phyloP scores from a whole-genome alignment of 1,140 invertebrate species.

The Orchesella cincta region DNA sequence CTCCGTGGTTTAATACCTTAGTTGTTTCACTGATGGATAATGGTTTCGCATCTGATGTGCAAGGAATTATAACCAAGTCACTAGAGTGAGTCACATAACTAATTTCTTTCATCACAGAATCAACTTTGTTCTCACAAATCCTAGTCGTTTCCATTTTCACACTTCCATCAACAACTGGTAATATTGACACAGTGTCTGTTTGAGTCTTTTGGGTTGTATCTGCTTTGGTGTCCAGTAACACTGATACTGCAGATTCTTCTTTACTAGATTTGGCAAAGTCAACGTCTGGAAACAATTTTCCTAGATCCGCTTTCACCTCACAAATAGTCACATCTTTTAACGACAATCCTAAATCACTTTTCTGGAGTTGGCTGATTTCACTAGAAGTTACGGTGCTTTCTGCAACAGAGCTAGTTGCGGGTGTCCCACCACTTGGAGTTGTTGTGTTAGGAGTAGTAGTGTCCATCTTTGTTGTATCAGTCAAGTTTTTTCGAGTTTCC shows the following conservation, averaged over 20 bases:
- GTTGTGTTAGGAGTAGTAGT: too few relatives aligned
- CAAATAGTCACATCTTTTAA: slow-evolving; percentile 25
- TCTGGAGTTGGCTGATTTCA: not conserved
- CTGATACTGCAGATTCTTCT: not conserved
- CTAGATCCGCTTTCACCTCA: slow-evolving; percentile 11
- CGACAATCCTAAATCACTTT: not conserved
- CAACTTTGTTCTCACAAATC: not conserved
- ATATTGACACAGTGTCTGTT: not conserved
- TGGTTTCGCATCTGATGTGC: slow-evolving; percentile 7
- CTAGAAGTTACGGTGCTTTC: not conserved
- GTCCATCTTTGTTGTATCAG: not conserved
- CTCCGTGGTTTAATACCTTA: not conserved
- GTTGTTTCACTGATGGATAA: not conserved
- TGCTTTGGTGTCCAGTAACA: too few relatives aligned
- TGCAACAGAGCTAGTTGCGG: too few relatives aligned
- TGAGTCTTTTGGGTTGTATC: not conserved
- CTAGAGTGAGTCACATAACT: slow-evolving; percentile 16
- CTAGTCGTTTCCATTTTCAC: not conserved
- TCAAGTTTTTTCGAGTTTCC: too few relatives aligned
- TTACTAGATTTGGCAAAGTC: not conserved
- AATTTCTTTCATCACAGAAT: not conserved
- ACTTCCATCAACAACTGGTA: not conserved
- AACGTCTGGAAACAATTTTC: not conserved
- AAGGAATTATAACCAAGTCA: slow-evolving; percentile 13
- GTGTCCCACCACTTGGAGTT: too few relatives aligned